Conservation (phyloP, 2,113 vertebrate genomes). For the Sinocyclocheilus maitianheensis region DNA sequence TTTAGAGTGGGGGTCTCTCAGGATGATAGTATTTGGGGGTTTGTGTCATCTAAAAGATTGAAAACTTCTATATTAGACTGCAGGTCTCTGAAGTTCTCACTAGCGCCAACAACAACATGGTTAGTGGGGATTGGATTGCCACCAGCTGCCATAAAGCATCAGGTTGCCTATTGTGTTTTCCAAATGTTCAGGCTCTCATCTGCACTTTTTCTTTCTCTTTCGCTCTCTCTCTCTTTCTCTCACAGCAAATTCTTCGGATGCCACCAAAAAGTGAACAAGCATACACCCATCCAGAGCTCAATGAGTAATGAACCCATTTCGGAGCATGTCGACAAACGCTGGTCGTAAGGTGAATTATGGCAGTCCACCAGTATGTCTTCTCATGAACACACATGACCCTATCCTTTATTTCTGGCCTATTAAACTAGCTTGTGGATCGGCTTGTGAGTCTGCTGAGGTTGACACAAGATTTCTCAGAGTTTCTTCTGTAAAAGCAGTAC, state of each 20-base stretch:
- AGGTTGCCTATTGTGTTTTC: conserved; percentile 47
- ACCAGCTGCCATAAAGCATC: conserved; percentile 52
- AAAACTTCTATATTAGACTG: neutral
- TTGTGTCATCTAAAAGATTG: neutral
- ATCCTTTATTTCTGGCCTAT: neutral
- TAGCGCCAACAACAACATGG: neutral
- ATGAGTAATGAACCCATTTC: conserved; percentile 96
- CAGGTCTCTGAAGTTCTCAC: neutral
- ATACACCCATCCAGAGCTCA: conserved; percentile 63
- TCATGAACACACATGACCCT: neutral
- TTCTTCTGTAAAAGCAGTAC: neutral
- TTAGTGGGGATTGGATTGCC: conserved; percentile 22
- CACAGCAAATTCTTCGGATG: conserved; percentile 62
- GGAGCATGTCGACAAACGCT: conserved; percentile 94
- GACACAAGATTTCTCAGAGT: neutral
- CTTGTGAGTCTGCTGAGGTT: neutral
- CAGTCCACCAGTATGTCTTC: neutral
- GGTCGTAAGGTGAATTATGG: conserved; percentile 84
- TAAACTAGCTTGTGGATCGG: neutral
- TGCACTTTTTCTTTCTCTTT: neutral
- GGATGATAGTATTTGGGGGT: neutral
- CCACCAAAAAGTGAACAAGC: conserved; percentile 58
- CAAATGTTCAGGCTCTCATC: conserved; percentile 29
- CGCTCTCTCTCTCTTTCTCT: neutral
- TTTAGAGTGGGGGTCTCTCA: neutral